Evolutionary conservation across 2,888 invertebrate genomes (phyloP), one percentile per base, ranked within the genome.

Genomic region (Erpobdella octoculata): DNA sequence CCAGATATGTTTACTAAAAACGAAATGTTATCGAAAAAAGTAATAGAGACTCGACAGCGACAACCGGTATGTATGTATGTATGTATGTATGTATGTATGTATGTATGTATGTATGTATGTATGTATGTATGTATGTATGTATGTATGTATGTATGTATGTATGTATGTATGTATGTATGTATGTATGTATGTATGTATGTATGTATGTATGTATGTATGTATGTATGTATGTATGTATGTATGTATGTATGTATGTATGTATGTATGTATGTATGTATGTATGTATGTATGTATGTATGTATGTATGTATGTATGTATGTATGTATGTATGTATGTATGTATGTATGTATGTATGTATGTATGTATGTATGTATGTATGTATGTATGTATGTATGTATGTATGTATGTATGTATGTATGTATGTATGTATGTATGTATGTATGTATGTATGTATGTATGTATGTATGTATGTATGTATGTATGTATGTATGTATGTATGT

Each of bases 211-310:
- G 70, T 70, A 31, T 70, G 64, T 71, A 64, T 71, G 48, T 71
- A 38, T 71, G 76, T 76, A 77, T 77, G 65, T 53, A 61, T 72
- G 53, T 67, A 38, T 73, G 58, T 61, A 53, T 67, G 61, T 64
- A 41, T 74, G 46, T 71, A 41, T 74, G 61, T 71, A 38, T 74
- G 62, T 74, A 21, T 73, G 37, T 72, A 46, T 72, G 59, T 73
- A 59, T 73, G 61, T 70, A 31, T 72, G 58, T 68, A 41, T 72
- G 41, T 70, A 41, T 72, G 58, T 48, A 65, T 72, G 59, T 70
- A 38, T 70, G 35, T 70, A 59, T 62, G 31, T 62, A 59, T 62
- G 35, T 70, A 61, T 70, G 61, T 70, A 61, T 70, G 58, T 70
- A 61, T 70, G 61, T 59, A 61, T 70, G 58, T 70, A 61, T 70